A percentile compares a stretch with the other conserved stretches of the same genome.
Conservation (phyloP, 2,113 vertebrate genomes). For the Eudyptes chrysolophus region DNA sequence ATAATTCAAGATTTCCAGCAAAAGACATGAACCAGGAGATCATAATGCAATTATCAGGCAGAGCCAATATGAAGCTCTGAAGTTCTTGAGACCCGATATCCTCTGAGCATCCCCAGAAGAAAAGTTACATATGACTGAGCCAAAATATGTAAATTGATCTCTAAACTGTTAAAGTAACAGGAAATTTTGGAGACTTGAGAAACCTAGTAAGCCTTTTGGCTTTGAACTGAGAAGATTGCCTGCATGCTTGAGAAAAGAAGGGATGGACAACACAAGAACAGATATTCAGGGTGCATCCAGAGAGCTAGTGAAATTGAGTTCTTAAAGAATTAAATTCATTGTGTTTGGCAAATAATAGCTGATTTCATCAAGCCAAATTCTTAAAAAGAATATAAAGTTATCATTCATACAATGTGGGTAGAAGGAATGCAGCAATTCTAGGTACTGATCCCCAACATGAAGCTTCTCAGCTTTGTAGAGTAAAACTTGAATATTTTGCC, state of each 20-base stretch:
- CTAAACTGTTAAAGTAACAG: background rate
- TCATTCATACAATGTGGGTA: background rate
- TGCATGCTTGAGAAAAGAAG: background rate
- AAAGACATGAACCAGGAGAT: background rate
- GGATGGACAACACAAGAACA: constrained; percentile 2
- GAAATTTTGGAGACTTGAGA: background rate
- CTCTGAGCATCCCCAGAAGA: background rate
- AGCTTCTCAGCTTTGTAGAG: background rate
- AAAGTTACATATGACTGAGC: background rate
- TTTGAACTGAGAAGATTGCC: background rate
- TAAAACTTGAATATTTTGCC: background rate
- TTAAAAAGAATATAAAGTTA: background rate
- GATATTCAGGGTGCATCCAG: constrained; percentile 58
- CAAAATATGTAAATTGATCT: background rate
- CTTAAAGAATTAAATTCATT: background rate
- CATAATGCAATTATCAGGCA: background rate
- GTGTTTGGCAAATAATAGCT: background rate
- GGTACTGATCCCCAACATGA: background rate
- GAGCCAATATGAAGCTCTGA: background rate
- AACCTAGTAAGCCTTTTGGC: background rate
- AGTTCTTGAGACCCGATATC: background rate
- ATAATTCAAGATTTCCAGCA: background rate
- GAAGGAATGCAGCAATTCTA: background rate
- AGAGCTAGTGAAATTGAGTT: constrained; percentile 10
- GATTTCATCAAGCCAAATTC: background rate